These are phyloP conservation scores for Trichosurus vulpecula DNA, from an alignment of 2,797 vertebrate species.

Conservation along the genomic window DNA sequence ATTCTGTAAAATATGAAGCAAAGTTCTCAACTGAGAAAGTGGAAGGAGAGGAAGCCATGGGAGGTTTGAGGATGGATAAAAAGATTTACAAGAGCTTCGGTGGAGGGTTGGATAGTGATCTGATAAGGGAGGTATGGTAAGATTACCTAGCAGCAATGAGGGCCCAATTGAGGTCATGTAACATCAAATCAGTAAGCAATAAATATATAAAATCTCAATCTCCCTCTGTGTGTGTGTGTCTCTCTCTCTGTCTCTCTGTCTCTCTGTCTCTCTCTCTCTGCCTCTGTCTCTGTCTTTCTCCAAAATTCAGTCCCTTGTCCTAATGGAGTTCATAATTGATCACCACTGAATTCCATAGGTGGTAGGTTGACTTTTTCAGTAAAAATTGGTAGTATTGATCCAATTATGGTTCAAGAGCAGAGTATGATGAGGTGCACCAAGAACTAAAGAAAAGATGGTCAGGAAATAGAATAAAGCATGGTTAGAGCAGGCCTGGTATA, in stretches of 20 bases:
- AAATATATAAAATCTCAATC: neutral
- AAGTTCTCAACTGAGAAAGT: neutral
- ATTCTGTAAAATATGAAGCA: neutral
- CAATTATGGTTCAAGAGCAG: neutral
- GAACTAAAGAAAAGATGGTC: neutral
- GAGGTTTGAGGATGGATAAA: neutral
- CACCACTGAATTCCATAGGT: neutral
- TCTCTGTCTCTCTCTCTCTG: too few relatives aligned
- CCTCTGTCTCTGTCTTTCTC: neutral
- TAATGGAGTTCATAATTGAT: neutral
- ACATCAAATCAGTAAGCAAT: neutral
- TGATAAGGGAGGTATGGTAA: neutral
- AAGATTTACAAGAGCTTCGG: neutral
- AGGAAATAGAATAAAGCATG: neutral
- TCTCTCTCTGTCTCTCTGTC: too few relatives aligned
- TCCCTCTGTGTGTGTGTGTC: too few relatives aligned
- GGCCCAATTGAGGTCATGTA: neutral
- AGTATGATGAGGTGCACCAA: neutral
- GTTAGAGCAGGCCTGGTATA: neutral
- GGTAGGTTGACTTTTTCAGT: neutral
- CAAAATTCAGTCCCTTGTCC: neutral
- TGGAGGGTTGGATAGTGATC: neutral
- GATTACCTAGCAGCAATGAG: neutral
- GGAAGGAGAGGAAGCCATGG: neutral
- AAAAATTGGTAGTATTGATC: neutral